Base-by-base conservation (phyloP, 1,140 invertebrate genomes). In the Reticulitermes speratus region DNA sequence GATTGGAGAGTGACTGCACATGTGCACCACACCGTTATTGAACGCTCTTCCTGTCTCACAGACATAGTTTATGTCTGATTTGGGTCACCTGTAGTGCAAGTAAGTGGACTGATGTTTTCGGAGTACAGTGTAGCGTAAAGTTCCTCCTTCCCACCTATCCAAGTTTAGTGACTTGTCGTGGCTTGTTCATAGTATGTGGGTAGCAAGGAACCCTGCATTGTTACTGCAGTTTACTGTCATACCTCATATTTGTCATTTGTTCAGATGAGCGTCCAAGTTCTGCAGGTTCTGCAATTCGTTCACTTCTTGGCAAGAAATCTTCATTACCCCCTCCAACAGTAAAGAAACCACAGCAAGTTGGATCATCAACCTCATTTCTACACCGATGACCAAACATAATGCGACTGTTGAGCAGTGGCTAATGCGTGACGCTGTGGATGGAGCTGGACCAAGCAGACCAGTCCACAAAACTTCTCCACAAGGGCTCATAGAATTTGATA, bases 401-500 rank as follows among this genome's bases (percentile, higher is more conserved):
- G 14, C 21, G 3, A 2, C 44, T 21, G 44, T 12, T 52, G 48
- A 48, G 6, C 30, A 32, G 14, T 12, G 84, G 25, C 16, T 19
- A n/a, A 19, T 44, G 14, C 25, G 6, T 52, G 45, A 59, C 25
- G 25, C 55, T 32, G 59, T 69, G n/a, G 85, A 85, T 48, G 85
- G 85, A 82, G 75, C 69, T n/a, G 75, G 86, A 38, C 59, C 38
- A 8, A 83, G 86, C 82, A 81, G 86, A 45, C 16, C 32, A 30
- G 25, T 23, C 12, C 83, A 30, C 19, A 32, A 83, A 25, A 32
- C 44, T 19, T 32, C n/a, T 84, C 83, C 44, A 84, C 44, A n/a
- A 52, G 44, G 52, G 9, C 12, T 84, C 9, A n/a, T 44, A 85
- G 92, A 93, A 88, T 92, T 95, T 88, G 94, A 95, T 88, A 91